These are phyloP conservation scores for Fratercula arctica DNA, from an alignment of 2,797 vertebrate genomes.

Conservation along the genomic window DNA sequence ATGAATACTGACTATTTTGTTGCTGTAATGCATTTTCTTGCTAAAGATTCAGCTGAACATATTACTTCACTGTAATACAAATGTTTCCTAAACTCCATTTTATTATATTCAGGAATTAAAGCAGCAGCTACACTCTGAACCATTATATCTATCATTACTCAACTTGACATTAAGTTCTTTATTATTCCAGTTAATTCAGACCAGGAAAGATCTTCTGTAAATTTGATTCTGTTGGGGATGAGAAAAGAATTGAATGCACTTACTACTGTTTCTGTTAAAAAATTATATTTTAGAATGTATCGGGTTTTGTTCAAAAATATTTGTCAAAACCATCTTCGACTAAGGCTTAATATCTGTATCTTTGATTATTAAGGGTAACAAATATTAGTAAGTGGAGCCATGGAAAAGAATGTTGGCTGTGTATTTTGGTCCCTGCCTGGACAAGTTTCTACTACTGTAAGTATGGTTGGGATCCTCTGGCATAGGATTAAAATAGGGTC, in stretches of 20 bases:
- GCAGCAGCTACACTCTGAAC: neutral
- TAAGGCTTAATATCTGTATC: neutral
- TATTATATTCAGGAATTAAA: neutral
- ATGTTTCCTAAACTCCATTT: neutral
- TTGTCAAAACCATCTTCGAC: neutral
- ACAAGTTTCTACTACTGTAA: neutral
- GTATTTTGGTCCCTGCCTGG: neutral
- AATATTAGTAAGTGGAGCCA: neutral
- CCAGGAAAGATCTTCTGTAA: neutral
- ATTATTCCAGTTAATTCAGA: neutral
- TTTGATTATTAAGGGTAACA: neutral
- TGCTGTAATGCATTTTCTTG: neutral
- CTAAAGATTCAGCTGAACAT: neutral
- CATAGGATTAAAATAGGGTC: neutral
- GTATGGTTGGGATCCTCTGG: neutral
- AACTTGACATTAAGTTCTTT: neutral
- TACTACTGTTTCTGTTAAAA: neutral
- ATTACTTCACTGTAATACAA: neutral
- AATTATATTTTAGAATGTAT: neutral
- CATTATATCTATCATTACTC: neutral
- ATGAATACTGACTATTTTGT: neutral
- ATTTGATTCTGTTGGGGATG: neutral
- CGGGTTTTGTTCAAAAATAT: neutral
- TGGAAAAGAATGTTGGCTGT: neutral
- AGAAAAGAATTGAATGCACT: neutral